These are phyloP conservation scores for Chionodraco myersi DNA, from an alignment of 2,113 vertebrate genomes.

Conservation along the genomic window DNA sequence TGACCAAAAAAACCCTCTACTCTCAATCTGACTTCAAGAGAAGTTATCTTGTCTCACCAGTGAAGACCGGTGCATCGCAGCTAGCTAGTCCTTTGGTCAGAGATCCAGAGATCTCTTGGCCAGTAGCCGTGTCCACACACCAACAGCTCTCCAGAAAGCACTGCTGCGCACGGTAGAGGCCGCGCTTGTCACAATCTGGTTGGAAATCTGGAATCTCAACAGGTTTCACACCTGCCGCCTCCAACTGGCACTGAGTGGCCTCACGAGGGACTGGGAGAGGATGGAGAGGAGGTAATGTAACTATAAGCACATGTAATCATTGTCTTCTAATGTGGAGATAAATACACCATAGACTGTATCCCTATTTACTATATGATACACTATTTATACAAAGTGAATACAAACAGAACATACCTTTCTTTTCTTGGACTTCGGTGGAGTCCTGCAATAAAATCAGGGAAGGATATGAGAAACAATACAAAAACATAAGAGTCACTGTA, in stretches of 20 bases:
- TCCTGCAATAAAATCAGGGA: slow-evolving; percentile 51
- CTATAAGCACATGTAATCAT: too few relatives aligned
- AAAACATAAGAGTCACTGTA: too few relatives aligned
- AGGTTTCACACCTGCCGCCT: slow-evolving; percentile 19
- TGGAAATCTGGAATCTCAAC: slow-evolving; percentile 27
- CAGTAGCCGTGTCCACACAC: slow-evolving; percentile 59
- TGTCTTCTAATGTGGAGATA: too few relatives aligned
- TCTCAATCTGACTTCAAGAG: neutral
- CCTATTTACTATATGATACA: neutral
- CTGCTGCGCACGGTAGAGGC: slow-evolving; percentile 59
- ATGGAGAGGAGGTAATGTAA: neutral
- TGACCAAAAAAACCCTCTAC: neutral
- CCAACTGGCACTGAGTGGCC: slow-evolving; percentile 54
- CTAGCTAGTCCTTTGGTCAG: fast-evolving
- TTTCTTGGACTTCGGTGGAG: neutral
- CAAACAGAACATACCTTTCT: slow-evolving; percentile 30
- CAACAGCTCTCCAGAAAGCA: slow-evolving; percentile 27
- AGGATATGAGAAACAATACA: neutral
- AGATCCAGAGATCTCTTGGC: slow-evolving; percentile 10
- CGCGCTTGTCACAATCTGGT: slow-evolving; percentile 45
- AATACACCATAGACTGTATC: too few relatives aligned
- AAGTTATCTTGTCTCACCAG: slow-evolving; percentile 40
- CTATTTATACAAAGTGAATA: neutral
- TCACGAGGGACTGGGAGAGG: slow-evolving; percentile 6
- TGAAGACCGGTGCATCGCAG: neutral